Evolutionary conservation across 2,113 vertebrate genomes (phyloP).

Genomic region (Mystacornis crossleyi): DNA sequence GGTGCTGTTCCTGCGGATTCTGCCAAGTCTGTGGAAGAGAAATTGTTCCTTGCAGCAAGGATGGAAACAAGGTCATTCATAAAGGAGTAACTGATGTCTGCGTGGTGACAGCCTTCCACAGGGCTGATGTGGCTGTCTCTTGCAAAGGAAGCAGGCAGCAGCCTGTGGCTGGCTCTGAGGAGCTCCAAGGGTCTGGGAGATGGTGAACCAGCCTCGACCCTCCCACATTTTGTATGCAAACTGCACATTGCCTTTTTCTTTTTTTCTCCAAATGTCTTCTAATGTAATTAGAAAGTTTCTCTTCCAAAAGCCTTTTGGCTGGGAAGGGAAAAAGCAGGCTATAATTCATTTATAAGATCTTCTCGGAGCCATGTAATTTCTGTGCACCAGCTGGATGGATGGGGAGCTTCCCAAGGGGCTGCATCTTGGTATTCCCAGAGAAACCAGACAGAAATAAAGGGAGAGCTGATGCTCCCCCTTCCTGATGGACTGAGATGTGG

Average conservation of each 20-base stretch:
- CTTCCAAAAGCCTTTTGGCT: conserved; percentile 38
- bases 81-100: conserved; percentile 15
- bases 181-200: not conserved
- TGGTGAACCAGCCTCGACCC: not conserved
- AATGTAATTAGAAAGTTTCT: conserved; percentile 47
- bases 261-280: conserved; percentile 21
- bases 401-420: not conserved
- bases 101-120: not conserved
- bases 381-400: not conserved
- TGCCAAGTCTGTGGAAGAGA: not conserved
- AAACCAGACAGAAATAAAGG: not conserved
- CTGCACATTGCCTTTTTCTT: not conserved
- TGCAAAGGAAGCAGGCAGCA: not conserved
- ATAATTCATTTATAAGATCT: conserved; percentile 60
- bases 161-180: accelerated
- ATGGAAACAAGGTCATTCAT: conserved; percentile 42
- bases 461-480: not conserved
- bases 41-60: conserved; percentile 32
- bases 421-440: not conserved
- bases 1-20: not conserved
- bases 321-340: not conserved
- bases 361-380: not conserved
- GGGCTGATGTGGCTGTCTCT: not conserved
- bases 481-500: not conserved
- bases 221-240: not conserved